A percentile compares a stretch with the other conserved stretches of the same genome.
These are phyloP conservation scores for Balearica regulorum DNA, from an alignment of 2,797 vertebrate genomes.

Conservation along the genomic window DNA sequence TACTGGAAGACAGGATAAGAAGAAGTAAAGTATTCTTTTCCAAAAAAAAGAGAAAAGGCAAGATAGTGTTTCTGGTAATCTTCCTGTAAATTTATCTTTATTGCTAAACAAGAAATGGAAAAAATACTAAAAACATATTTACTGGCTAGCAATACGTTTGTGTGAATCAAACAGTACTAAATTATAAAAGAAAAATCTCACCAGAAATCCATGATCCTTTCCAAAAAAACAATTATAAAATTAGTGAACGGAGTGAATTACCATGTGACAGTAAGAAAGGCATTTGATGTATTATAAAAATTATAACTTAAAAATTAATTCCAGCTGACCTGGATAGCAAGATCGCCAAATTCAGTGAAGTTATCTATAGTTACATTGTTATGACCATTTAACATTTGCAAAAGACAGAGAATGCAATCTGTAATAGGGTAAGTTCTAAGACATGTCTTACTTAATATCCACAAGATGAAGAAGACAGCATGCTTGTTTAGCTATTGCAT, in stretches of 20 bases:
- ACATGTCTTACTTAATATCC: neutral
- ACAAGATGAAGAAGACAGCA: neutral
- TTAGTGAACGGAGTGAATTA: constrained; percentile 13
- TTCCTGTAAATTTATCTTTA: constrained; percentile 1
- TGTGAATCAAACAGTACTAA: constrained; percentile 2
- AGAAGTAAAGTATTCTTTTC: neutral
- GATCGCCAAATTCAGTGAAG: neutral
- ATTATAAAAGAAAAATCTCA: neutral
- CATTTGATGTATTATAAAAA: neutral
- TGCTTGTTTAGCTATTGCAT: neutral
- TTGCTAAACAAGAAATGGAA: neutral
- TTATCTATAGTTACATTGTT: neutral
- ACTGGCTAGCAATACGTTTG: neutral
- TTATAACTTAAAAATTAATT: constrained; percentile 11
- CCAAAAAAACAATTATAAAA: constrained; percentile 31
- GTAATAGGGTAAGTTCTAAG: neutral
- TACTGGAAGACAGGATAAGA: neutral
- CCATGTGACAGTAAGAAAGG: neutral
- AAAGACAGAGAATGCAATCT: neutral
- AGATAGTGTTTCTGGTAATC: neutral
- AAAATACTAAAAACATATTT: neutral
- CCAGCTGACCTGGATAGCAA: neutral
- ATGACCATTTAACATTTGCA: neutral
- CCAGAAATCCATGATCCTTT: neutral
- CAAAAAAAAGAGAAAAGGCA: neutral